Base-by-base conservation (phyloP, 2,797 vertebrate genomes). In the Sebastes hubbsi region DNA sequence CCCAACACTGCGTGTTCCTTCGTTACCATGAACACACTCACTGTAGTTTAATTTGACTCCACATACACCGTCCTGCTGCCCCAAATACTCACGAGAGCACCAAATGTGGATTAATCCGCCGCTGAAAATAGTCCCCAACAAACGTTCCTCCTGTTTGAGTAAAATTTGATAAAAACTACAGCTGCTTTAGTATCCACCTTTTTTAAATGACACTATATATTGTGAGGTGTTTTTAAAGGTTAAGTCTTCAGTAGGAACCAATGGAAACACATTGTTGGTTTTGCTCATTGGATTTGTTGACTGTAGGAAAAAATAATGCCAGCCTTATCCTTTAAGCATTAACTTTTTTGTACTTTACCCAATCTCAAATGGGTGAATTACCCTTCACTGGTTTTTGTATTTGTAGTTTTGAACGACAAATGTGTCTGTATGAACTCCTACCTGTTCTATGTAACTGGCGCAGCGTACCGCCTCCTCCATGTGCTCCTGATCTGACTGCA, bases 381-480 rank as follows among this genome's bases (percentile, higher is more conserved):
- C n/a, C 46, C 46, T 56, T 29, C 24, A 25, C 5, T 10, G 10
- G 25, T 54, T 16, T 46, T 25, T 24, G 8, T n/a, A 34, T 49
- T 2, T 58, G 13, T 29, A 24, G 14, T 60, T 29, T 36, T 22
- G 14, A 10, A 24, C 2, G 3, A 49, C 12, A n/a, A 20, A 25
- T 52, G 3, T 49, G 1, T 34, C 5, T 6, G 4, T n/a, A 5
- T 24, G 7, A 12, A 52, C 63, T 34, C 62, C 25, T 49, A 92
- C 91, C 87, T 91, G 89, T 75, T 98, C 96, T 46, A 98, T 96
- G 83, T 96, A 95, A 76, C 89, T 95, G 80, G 97, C 96, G n/a
- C 96, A 97, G 30, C 92, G 95, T 36, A 97, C 95, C 2, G 95
- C 96, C 92, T 97, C 97, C 69, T 97, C 95, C 96, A 97, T 97